These are phyloP conservation scores for Botrylloides violaceus DNA, from an alignment of 23 tunicate genomes.

Conservation along the genomic window DNA sequence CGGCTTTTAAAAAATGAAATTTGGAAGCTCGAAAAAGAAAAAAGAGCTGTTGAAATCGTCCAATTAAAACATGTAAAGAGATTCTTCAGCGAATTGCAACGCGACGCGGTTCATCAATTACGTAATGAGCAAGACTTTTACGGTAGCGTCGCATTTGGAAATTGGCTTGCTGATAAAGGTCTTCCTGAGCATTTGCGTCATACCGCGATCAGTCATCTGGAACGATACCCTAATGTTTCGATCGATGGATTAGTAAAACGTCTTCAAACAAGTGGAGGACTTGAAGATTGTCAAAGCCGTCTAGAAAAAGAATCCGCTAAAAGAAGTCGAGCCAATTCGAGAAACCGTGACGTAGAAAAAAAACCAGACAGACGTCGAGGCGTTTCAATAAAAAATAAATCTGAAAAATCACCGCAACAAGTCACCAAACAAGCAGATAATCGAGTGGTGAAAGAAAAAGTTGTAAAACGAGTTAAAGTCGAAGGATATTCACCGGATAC, in stretches of 20 bases:
- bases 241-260: constrained; percentile 39
- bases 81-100: constrained; percentile 29
- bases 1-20: constrained; percentile 41
- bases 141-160: constrained; percentile 45
- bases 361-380: no score
- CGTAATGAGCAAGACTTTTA: constrained; percentile 68
- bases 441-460: neutral
- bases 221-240: constrained; percentile 21
- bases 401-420: neutral
- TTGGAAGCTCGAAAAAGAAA: constrained; percentile 39
- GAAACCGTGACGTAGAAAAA: neutral
- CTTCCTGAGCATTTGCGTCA: constrained; percentile 16
- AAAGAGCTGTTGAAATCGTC: constrained; percentile 23
- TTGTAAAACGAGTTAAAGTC: neutral
- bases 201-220: neutral
- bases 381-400: neutral
- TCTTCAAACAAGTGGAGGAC: constrained; percentile 35
- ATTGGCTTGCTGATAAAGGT: constrained; percentile 72
- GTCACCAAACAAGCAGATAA: neutral
- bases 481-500: neutral
- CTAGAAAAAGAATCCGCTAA: constrained; percentile 27
- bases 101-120: constrained; percentile 57
- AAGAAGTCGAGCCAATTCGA: neutral
- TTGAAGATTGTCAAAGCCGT: constrained; percentile 56
- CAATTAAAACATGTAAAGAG: constrained; percentile 15